Percentiles rank a stretch among this genome's conserved stretches.
These are phyloP conservation scores for Odontomyia ornata DNA, from an alignment of 2,888 invertebrate species.

Conservation along the genomic window DNA sequence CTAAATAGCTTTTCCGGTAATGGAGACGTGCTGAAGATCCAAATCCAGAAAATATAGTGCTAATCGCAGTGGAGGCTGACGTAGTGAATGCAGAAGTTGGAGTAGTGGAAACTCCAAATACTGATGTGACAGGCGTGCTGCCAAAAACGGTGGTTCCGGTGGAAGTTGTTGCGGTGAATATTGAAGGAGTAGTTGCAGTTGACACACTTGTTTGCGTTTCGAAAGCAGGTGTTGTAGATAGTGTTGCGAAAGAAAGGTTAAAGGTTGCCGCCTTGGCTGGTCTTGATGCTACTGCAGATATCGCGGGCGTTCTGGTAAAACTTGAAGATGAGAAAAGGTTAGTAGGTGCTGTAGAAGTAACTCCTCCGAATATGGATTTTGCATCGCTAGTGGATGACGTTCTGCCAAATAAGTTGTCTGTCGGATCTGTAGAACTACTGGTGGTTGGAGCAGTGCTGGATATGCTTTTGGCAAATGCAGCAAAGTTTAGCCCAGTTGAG, in stretches of 20 bases:
- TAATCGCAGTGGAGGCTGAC: constrained; percentile 46
- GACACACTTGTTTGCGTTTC: neutral
- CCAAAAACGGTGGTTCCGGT: neutral
- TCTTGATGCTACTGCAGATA: neutral
- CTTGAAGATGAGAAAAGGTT: neutral
- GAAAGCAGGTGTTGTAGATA: constrained; percentile 19
- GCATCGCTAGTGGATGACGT: neutral
- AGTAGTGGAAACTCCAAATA: neutral
- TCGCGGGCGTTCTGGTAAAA: constrained; percentile 10
- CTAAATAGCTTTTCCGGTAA: no score
- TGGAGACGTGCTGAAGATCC: constrained; percentile 1
- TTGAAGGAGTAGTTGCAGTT: neutral
- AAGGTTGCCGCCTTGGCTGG: neutral
- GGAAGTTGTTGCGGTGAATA: neutral
- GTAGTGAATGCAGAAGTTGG: constrained; percentile 17
- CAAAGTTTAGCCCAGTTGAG: constrained; percentile 32
- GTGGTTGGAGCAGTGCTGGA: constrained; percentile 44
- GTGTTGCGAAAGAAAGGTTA: neutral
- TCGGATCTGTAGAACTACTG: constrained; percentile 49
- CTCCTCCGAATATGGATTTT: constrained; percentile 38
- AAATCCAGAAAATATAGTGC: constrained; percentile 44
- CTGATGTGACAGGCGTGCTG: constrained; percentile 5
- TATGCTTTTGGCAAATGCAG: constrained; percentile 46
- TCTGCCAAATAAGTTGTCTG: constrained; percentile 54
- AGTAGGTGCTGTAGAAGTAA: neutral